Percentiles rank a stretch among this genome's conserved stretches.
phyloP scores from a whole-genome alignment of 2,113 vertebrate species.

The Pantherophis guttatus region DNA sequence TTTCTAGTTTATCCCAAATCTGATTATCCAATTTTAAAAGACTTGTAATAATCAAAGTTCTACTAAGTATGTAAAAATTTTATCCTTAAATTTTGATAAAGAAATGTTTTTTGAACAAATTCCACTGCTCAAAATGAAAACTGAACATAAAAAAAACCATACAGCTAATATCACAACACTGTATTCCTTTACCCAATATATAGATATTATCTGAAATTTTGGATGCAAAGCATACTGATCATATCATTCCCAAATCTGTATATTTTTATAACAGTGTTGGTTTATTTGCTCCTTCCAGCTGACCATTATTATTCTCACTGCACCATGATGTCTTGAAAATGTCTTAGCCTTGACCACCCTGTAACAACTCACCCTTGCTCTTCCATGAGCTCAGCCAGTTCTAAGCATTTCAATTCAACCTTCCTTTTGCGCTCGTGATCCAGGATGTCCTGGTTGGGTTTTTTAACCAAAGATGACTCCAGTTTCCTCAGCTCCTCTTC shows the following conservation, averaged over 20 bases:
- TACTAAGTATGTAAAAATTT: neutral
- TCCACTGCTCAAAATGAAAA: neutral
- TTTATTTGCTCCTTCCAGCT: conserved; percentile 9
- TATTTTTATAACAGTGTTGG: conserved; percentile 20
- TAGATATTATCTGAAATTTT: neutral
- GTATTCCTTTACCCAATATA: neutral
- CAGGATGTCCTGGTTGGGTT: conserved; percentile 90
- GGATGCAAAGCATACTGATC: neutral
- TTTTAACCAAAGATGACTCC: conserved; percentile 85
- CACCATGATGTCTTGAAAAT: conserved; percentile 38
- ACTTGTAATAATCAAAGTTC: neutral
- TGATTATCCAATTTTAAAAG: neutral
- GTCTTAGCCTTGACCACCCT: conserved; percentile 48
- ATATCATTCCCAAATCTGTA: neutral
- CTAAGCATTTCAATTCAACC: conserved; percentile 90
- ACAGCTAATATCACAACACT: neutral
- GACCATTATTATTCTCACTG: conserved; percentile 27
- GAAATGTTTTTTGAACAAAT: neutral
- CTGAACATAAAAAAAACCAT: neutral
- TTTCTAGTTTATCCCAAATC: neutral
- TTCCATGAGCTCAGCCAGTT: conserved; percentile 95
- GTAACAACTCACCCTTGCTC: conserved; percentile 84
- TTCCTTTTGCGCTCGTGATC: conserved; percentile 91
- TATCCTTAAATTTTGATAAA: neutral
- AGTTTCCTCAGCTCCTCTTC: conserved; percentile 89